A percentile compares a stretch with the other conserved stretches of the same genome.
phyloP scores from a whole-genome alignment of 2,888 invertebrate species.

The Salpingus planirostris region DNA sequence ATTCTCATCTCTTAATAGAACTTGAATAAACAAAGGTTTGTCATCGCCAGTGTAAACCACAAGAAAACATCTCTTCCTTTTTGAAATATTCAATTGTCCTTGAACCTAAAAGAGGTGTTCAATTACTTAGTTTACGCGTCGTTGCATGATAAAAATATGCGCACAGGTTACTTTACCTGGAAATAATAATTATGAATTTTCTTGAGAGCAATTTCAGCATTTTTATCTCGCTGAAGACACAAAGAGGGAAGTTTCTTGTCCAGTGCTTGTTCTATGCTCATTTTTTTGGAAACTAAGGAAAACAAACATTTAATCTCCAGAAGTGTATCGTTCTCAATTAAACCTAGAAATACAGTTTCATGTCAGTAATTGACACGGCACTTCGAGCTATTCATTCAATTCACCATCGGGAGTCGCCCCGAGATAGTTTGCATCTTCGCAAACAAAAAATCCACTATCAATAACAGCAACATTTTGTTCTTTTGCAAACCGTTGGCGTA shows the following conservation, averaged over 20 bases:
- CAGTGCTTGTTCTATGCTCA: background rate
- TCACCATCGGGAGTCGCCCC: slow-evolving; percentile 1
- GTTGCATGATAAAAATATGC: too few species aligned
- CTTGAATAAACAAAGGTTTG: background rate
- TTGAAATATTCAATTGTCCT: background rate
- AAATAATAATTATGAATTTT: background rate
- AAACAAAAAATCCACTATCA: background rate
- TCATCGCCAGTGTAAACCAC: background rate
- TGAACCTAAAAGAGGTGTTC: background rate
- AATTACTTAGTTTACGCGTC: background rate
- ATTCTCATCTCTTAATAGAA: background rate
- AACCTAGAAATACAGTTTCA: background rate
- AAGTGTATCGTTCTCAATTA: background rate
- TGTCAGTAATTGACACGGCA: too few species aligned
- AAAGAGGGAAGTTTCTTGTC: background rate
- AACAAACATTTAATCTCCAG: background rate
- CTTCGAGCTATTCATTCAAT: too few species aligned
- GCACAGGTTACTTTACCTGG: too few species aligned
- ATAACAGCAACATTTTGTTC: background rate
- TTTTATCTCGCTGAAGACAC: background rate
- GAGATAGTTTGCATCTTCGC: background rate
- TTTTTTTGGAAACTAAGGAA: background rate
- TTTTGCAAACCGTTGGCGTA: background rate
- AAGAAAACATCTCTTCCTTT: background rate
- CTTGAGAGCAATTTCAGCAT: background rate